Base-by-base conservation (phyloP, 1,140 invertebrate genomes). In the Leptinotarsa lineolata region DNA sequence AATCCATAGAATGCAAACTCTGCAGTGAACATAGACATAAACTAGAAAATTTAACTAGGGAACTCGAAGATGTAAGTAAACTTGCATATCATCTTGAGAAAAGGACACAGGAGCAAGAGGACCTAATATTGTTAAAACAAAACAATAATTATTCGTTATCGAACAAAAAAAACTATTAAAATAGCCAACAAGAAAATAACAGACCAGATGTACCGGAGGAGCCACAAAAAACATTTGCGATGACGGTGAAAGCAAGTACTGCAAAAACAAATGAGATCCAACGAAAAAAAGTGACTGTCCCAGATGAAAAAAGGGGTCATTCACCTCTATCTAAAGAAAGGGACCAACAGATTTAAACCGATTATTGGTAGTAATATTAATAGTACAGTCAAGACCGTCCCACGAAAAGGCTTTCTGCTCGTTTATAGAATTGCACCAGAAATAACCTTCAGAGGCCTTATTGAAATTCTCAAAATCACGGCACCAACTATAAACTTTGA, bases 151-250 rank as follows among this genome's bases (percentile, higher is more conserved):
- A 12, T 54, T 54, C 48, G 11, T 54, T 54, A 54, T 54, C 48
- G 48, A 54, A 54, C 48, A 54, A 16, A 16, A 54, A 54, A 54
- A 54, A 54, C 11, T 11, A 16, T 54, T 54, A 11, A 54, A 54
- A 54, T 54, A 54, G 48, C 48, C 48, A 54, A 54, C 48, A 54
- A 54, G 48, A 54, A 54, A 54, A 12, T 54, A 54, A 54, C 48
- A 54, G 11, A 12, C 11, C 16, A 54, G 48, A 54, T 11, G 48
- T 54, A 54, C 48, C 48, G 11, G 48, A 54, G 11, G 16, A 54
- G 48, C 48, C 48, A 54, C 48, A 16, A 54, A 54, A 54, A 54
- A 54, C 48, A 54, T 54, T 54, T 16, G 48, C 48, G 11, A 16
- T 54, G 48, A 16, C 48, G 11, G 48, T 54, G 48, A 16, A 54